Conservation (phyloP, 53 echinoderm and acorn worm species). For the Henricia sp. region DNA sequence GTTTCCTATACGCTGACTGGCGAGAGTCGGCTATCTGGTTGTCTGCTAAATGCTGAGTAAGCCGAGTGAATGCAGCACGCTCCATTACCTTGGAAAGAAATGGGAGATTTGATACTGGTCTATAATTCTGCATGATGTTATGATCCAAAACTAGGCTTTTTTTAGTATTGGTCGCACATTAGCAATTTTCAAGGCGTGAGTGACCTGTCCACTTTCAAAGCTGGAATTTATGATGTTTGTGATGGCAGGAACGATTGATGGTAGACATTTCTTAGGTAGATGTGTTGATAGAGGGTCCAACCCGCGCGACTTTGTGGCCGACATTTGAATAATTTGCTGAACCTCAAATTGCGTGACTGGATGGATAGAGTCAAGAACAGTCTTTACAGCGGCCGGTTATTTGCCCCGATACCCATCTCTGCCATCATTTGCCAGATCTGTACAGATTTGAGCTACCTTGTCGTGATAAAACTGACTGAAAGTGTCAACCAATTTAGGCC, state of each 20-base stretch:
- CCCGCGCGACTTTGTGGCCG: no score
- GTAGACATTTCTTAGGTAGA: not conserved
- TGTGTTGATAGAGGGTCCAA: no score
- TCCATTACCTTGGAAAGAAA: slow-evolving; percentile 44
- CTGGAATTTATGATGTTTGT: not conserved
- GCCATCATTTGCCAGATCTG: no score
- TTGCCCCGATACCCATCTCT: no score
- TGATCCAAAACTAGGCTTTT: slow-evolving; percentile 2
- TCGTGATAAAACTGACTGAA: no score
- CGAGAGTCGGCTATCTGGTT: not conserved
- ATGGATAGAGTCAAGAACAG: no score
- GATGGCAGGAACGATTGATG: not conserved
- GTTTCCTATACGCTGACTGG: slow-evolving; percentile 31
- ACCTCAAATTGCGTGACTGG: no score
- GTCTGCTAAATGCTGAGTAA: not conserved
- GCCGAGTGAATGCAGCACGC: not conserved
- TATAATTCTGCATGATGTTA: not conserved
- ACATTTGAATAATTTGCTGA: no score
- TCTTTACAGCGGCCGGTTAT: no score
- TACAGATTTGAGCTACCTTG: no score
- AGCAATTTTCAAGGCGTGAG: not conserved
- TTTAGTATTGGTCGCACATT: slow-evolving; percentile 1
- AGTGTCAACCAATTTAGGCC: no score
- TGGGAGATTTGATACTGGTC: slow-evolving; percentile 28
- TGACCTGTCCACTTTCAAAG: not conserved